Percentiles rank a stretch among this genome's conserved stretches.
These are phyloP conservation scores for Stomatorhinus ivindoensis DNA, from an alignment of 2,113 vertebrate genomes.

Conservation along the genomic window DNA sequence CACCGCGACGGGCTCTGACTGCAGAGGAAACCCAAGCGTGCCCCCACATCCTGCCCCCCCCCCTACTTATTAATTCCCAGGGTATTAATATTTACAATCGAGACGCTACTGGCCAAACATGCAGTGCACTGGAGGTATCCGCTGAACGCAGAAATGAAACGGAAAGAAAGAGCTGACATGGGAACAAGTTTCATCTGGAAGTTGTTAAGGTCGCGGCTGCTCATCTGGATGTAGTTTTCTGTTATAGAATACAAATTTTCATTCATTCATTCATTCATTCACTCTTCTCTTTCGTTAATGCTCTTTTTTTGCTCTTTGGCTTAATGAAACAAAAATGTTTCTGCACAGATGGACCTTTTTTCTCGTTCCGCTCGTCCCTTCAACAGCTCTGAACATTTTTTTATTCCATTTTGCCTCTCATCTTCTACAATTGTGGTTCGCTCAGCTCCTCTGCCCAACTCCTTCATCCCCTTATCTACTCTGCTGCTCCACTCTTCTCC, in stretches of 20 bases:
- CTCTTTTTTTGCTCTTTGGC: constrained; percentile 19
- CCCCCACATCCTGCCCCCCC: background rate
- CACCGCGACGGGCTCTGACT: background rate
- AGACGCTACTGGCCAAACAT: constrained; percentile 35
- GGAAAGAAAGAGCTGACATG: constrained; percentile 19
- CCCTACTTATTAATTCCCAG: background rate
- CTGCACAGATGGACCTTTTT: constrained; percentile 15
- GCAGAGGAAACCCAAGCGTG: background rate
- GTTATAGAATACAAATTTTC: constrained; percentile 40
- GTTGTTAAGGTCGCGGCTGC: constrained; percentile 26
- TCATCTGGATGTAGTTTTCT: constrained; percentile 48
- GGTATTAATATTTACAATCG: constrained; percentile 31
- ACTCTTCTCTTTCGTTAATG: constrained; percentile 26
- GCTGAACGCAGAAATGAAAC: constrained; percentile 27
- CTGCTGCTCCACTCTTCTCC: background rate
- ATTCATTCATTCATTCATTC: constrained; percentile 37
- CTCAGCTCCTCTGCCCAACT: background rate
- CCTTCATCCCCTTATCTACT: background rate
- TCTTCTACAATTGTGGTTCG: background rate
- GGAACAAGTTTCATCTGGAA: constrained; percentile 41
- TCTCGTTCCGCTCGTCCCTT: constrained; percentile 11
- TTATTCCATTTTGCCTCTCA: background rate
- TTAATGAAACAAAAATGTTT: constrained; percentile 34
- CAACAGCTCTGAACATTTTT: constrained; percentile 6
- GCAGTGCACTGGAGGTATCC: constrained; percentile 35